A percentile compares a stretch with the other conserved stretches of the same genome.
Conservation (phyloP, 1,140 invertebrate genomes). For the Aethina tumida region DNA sequence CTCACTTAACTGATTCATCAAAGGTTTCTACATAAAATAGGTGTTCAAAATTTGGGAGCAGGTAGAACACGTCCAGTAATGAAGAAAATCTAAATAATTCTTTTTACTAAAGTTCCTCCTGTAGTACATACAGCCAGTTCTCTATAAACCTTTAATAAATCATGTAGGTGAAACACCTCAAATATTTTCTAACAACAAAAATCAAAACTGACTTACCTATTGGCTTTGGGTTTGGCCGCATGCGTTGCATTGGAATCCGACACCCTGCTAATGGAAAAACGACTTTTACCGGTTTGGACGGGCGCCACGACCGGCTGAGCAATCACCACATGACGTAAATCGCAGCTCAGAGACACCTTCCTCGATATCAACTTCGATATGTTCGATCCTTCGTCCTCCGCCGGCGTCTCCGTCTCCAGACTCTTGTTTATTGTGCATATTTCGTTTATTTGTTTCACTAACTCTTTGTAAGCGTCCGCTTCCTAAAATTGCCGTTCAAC, state of each 20-base stretch:
- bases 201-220: no score
- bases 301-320: neutral
- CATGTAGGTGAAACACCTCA: slow-evolving; percentile 4
- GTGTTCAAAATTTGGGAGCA: no score
- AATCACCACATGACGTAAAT: slow-evolving; percentile 19
- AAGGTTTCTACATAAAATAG: no score
- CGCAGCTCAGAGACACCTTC: slow-evolving; percentile 30
- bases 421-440: slow-evolving; percentile 30
- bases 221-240: slow-evolving; percentile 14
- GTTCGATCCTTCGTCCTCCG: slow-evolving; percentile 21
- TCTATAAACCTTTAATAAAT: neutral
- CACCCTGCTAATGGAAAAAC: no score
- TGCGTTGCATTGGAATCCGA: slow-evolving; percentile 18
- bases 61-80: no score
- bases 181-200: slow-evolving; percentile 22
- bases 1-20: no score
- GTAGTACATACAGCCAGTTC: no score
- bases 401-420: slow-evolving; percentile 17
- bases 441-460: slow-evolving; percentile 27
- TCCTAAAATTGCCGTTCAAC: slow-evolving; percentile 24
- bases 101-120: no score
- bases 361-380: slow-evolving; percentile 23
- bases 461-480: slow-evolving; percentile 24
- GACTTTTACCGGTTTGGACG: no score
- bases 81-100: no score